Conservation (phyloP, 2,888 invertebrate species). For the Diarsia rubi region DNA sequence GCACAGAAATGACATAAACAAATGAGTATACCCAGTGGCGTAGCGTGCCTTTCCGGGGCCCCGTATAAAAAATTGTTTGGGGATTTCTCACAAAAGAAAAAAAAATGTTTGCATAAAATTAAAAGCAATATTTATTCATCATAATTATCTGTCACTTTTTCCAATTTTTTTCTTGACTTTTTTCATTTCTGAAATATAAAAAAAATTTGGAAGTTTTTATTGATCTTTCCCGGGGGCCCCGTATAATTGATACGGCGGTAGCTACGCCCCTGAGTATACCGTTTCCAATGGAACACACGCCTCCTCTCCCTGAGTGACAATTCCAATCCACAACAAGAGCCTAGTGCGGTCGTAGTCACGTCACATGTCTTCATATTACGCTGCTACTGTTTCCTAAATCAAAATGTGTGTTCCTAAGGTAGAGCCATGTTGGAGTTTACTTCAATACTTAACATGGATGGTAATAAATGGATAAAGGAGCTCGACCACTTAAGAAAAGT, state of each 20-base stretch:
- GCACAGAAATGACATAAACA: neutral
- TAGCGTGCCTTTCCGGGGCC: no score
- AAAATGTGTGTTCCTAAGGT: neutral
- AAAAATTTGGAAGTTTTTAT: no score
- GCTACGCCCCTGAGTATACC: neutral
- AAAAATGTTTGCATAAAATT: no score
- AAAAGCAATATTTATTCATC: no score
- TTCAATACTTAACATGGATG: constrained; percentile 4
- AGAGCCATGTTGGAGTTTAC: neutral
- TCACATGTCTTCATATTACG: neutral
- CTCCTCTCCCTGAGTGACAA: neutral
- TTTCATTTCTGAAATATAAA: no score
- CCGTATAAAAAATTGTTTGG: no score
- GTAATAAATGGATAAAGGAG: neutral
- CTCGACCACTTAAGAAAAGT: constrained; percentile 2
- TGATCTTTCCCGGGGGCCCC: no score
- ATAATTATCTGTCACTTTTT: no score
- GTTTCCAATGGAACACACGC: neutral
- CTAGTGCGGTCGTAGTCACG: neutral
- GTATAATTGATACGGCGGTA: no score
- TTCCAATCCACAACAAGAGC: neutral
- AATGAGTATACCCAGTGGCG: neutral
- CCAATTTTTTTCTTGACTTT: no score
- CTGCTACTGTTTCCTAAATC: neutral
- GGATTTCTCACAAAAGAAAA: no score